Evolutionary conservation across 2,113 vertebrate genomes (phyloP), one percentile per base, ranked within the genome.

Genomic region (Chitala chitala): DNA sequence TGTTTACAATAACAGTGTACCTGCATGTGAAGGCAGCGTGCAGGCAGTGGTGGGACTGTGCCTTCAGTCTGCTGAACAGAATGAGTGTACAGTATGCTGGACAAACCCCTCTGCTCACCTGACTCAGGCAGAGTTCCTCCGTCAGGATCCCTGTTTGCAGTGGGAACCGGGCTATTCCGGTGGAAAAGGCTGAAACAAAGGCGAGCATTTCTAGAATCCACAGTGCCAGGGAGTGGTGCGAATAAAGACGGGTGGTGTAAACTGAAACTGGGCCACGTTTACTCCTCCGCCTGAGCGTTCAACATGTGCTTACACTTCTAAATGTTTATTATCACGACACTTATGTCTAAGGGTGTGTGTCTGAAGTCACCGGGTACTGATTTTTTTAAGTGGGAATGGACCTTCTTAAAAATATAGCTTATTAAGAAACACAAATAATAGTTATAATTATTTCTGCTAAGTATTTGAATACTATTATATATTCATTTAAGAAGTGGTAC

Each of bases 91-190:
- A 24, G 36, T 33, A 22, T 76, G n/a, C 53, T 78, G 38, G 58
- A 63, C 76, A 75, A 80, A 24, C 71, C 66, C 74, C 10, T 59
- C 42, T 9, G n/a, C 46, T 4, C 65, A 40, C 65, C 58, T 29
- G 29, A 24, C 54, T 72, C 38, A 17, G n/a, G 46, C 8, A 40
- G 36, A 33, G 71, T 38, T 78, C 76, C 75, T 81, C 77, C 85
- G 86, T 80, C 78, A 61, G n/a, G 84, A 84, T 88, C 89, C 82
- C 74, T 38, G 81, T 88, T 87, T 86, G 75, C 26, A 74, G 77
- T 69, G 69, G 72, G 85, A 88, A 88, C 81, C 83, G 78, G 78
- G 76, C 63, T 26, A 58, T 51, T 26, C 10, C 36, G 71, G 63
- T 66, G 76, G 74, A 61, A 74, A 61, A 76, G 77, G 76, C 78